Conservation (phyloP, 1,140 invertebrate genomes). For the Drosophila busckii region DNA sequence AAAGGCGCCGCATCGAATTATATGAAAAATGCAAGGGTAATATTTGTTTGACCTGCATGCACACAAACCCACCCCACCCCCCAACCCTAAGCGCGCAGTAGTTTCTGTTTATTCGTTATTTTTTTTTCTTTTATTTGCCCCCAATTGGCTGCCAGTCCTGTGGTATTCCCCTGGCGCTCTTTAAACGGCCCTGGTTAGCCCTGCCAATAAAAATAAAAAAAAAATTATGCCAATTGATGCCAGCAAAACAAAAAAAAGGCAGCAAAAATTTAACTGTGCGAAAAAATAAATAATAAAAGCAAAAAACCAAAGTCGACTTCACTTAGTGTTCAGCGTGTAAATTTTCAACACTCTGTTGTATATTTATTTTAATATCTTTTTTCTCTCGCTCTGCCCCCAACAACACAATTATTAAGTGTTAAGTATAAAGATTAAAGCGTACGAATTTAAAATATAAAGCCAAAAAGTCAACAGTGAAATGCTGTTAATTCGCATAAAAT, state of each 20-base stretch:
- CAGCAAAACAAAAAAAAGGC: constrained; percentile 31
- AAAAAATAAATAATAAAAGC: constrained; percentile 4
- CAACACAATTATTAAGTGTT: too few relatives aligned
- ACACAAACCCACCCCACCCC: background rate
- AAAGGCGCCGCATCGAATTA: constrained; percentile 23
- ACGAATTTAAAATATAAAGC: too few relatives aligned
- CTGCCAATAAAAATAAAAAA: constrained; percentile 17
- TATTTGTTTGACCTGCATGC: constrained; percentile 48
- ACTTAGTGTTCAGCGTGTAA: constrained; percentile 5
- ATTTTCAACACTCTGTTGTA: too few relatives aligned
- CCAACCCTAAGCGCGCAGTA: constrained; percentile 4
- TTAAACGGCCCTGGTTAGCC: constrained; percentile 44
- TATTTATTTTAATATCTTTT: too few relatives aligned
- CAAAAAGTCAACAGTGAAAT: too few relatives aligned
- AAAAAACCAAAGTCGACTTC: constrained; percentile 11
- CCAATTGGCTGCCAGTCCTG: constrained; percentile 21
- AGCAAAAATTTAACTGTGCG: constrained; percentile 37
- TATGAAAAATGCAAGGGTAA: constrained; percentile 64
- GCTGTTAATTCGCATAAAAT: too few relatives aligned
- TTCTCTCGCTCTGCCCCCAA: too few relatives aligned
- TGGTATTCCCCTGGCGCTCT: constrained; percentile 60
- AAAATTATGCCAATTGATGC: constrained; percentile 25
- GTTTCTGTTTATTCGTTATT: constrained; percentile 1
- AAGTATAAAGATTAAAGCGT: too few relatives aligned
- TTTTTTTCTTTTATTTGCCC: constrained; percentile 3